These are phyloP conservation scores for Drosophila parabipectinata DNA, from an alignment of 1,140 invertebrate species.

Conservation along the genomic window DNA sequence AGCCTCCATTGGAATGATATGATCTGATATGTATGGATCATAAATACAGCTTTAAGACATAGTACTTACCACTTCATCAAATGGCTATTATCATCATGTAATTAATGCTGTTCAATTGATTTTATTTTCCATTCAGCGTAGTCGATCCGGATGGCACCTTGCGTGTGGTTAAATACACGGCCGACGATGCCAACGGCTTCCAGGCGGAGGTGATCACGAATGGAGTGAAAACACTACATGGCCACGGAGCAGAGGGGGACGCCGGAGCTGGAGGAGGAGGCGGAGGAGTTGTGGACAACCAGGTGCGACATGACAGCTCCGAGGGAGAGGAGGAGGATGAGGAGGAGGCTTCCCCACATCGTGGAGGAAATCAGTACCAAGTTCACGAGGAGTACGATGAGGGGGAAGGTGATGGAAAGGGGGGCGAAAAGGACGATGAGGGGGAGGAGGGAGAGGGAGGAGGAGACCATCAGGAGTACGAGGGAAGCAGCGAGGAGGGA, in stretches of 20 bases:
- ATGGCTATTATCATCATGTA: neutral
- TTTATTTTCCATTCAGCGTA: conserved; percentile 61
- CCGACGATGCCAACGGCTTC: conserved; percentile 85
- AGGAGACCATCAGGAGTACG: conserved; percentile 66
- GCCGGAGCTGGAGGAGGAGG: conserved; percentile 15
- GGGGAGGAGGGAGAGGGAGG: conserved; percentile 40
- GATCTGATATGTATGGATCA: no score
- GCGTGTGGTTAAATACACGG: conserved; percentile 85
- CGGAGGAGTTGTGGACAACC: conserved; percentile 37
- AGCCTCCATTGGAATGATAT: no score
- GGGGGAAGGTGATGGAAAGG: conserved; percentile 28
- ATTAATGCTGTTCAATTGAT: conserved; percentile 16
- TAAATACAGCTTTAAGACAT: no score
- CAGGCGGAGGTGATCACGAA: conserved; percentile 84
- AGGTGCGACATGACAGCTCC: conserved; percentile 43
- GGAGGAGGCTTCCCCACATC: conserved; percentile 14
- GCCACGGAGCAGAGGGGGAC: conserved; percentile 49
- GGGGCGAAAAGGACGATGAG: conserved; percentile 23
- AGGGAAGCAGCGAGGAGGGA: conserved; percentile 76
- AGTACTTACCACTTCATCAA: neutral
- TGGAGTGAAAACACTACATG: conserved; percentile 72
- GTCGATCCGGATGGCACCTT: conserved; percentile 85
- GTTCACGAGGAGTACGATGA: conserved; percentile 64
- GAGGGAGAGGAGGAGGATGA: conserved; percentile 19
- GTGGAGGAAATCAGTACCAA: conserved; percentile 49